Evolutionary conservation across 2,797 vertebrate species (phyloP), one percentile per base, ranked within the genome.

Genomic region (Benthosema pterotum): DNA sequence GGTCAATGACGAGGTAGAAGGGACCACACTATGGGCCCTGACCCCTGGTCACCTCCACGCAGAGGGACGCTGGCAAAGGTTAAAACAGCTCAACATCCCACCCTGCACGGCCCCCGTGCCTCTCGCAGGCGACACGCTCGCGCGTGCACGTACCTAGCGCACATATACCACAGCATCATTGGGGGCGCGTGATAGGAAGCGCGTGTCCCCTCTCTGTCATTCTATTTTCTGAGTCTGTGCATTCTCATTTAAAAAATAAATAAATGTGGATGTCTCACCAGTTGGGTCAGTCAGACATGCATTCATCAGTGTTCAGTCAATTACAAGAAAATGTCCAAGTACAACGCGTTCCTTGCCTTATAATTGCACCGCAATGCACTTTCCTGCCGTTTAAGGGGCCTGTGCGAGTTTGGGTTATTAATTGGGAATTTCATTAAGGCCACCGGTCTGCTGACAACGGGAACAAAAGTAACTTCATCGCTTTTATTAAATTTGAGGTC

Each of bases 51-150:
- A 94, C 94, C 94, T 94, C 90, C 91, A 88, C 93, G 93, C 91
- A 91, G 93, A 93, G 93, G 92, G 95, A 93, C 93, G 89, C 93
- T 90, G 93, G 89, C 95, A 96, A 94, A 97, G 97, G 97, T 99
- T 98, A 99, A 97, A 96, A 96, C 94, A 98, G 89, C 91, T 89
- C 83, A 70, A 88, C 90, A 88, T 91, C 91, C 88, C 90, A 87
- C 88, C 88, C 87, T 90, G 60, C 28, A 49, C 54, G 62, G 25
- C 38, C 54, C 64, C 49, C 52, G 71, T 55, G 80, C 61, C 71
- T 72, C 80, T 73, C 78, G 42, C 75, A 63, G 69, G 77, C 86
- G 8, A 38, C 32, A 38, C 32, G 32, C 2, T 38, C 32, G 11
- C 8, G 32, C 32, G 5, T 11, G n/a, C n/a, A 38, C 32, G 32